These are phyloP conservation scores for Trigoniulus corallinus DNA, from an alignment of 1,140 invertebrate species.

Conservation along the genomic window DNA sequence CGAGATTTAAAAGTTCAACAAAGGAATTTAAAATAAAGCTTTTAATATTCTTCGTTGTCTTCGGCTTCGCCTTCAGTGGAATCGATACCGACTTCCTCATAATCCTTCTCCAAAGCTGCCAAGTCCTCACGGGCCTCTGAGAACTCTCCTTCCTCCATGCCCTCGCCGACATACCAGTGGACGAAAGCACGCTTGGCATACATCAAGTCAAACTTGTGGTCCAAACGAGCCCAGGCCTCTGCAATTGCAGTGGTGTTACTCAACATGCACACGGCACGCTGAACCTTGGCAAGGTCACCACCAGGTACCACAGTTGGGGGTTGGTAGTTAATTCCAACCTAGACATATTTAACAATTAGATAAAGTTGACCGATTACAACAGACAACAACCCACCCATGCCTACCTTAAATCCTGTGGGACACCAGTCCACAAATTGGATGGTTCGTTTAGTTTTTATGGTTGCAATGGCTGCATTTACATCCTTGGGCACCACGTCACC, in stretches of 20 bases:
- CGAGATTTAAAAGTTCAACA: no score
- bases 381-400: no score
- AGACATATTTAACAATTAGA: slow-evolving; percentile 7
- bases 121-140: slow-evolving; percentile 53
- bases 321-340: slow-evolving; percentile 30
- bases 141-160: slow-evolving; percentile 62
- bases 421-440: slow-evolving; percentile 70
- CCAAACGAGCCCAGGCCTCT: slow-evolving; percentile 34
- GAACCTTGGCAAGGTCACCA: slow-evolving; percentile 60
- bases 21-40: no score
- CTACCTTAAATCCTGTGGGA: slow-evolving; percentile 53
- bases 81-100: slow-evolving; percentile 46
- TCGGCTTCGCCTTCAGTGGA: slow-evolving; percentile 35
- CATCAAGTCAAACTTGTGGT: slow-evolving; percentile 37
- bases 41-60: slow-evolving; percentile 28
- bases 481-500: slow-evolving; percentile 61
- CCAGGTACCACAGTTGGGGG: slow-evolving; percentile 36
- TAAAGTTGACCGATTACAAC: neutral
- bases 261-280: slow-evolving; percentile 67
- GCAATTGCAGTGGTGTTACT: slow-evolving; percentile 51
- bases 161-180: slow-evolving; percentile 40
- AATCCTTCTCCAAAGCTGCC: slow-evolving; percentile 44
- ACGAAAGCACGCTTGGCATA: slow-evolving; percentile 25
- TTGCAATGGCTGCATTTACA: slow-evolving; percentile 67
- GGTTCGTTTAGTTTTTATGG: slow-evolving; percentile 63